Percentiles rank a stretch among this genome's conserved stretches.
These are phyloP conservation scores for Salvelinus sp. DNA, from an alignment of 2,113 vertebrate genomes.

Conservation along the genomic window DNA sequence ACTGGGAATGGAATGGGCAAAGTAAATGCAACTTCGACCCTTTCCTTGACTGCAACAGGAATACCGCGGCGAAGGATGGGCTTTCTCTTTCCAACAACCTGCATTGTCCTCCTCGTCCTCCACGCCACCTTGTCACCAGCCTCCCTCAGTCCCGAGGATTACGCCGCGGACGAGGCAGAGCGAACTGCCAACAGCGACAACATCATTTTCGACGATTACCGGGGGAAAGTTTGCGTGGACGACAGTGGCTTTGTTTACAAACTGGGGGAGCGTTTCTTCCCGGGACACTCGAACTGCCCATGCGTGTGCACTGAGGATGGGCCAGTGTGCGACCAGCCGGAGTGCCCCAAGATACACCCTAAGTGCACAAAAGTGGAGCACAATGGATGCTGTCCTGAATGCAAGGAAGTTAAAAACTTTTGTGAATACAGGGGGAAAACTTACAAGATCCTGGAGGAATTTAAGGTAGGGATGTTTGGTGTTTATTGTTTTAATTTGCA, in stretches of 20 bases:
- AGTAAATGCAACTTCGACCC: constrained; percentile 55
- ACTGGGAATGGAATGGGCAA: constrained; percentile 49
- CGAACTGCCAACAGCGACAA: constrained; percentile 83
- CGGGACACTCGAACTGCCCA: constrained; percentile 97
- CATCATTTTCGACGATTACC: constrained; percentile 97
- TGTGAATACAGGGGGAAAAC: constrained; percentile 98
- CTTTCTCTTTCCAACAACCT: constrained; percentile 84
- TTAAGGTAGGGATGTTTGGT: constrained; percentile 83
- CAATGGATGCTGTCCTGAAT: constrained; percentile 98
- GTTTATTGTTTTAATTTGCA: too few species aligned
- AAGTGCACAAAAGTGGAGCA: constrained; percentile 99
- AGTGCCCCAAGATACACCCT: constrained; percentile 97
- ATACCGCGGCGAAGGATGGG: constrained; percentile 87
- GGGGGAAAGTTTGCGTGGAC: constrained; percentile 98
- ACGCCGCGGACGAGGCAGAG: constrained; percentile 89
- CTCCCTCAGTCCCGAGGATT: constrained; percentile 90
- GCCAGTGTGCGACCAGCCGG: constrained; percentile 96
- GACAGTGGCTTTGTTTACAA: constrained; percentile 99
- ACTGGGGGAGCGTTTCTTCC: constrained; percentile 96
- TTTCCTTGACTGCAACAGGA: constrained; percentile 69
- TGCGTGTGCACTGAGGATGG: constrained; percentile 98
- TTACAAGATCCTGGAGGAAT: constrained; percentile 98
- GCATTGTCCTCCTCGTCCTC: constrained; percentile 85
- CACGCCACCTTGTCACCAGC: constrained; percentile 79
- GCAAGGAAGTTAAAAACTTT: constrained; percentile 99